Evolutionary conservation across 2,113 vertebrate species (phyloP).

Genomic region (Coryphaenoides rupestris): DNA sequence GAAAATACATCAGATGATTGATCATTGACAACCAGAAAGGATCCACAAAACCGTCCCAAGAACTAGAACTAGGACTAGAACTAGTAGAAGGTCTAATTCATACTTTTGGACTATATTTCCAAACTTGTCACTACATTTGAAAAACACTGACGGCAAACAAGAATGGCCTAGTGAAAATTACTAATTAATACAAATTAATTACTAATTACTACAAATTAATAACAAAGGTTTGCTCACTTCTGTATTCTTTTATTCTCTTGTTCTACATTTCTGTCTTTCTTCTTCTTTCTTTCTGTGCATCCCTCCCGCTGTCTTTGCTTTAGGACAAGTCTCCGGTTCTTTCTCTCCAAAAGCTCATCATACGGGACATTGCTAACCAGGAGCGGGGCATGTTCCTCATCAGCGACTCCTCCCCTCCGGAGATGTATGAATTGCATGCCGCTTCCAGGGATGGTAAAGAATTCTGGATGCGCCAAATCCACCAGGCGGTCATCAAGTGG

Average conservation of each 20-base stretch:
- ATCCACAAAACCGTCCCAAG: too few relatives aligned
- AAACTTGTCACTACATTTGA: background rate
- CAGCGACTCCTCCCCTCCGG: conserved; percentile 76
- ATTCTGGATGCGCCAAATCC: conserved; percentile 84
- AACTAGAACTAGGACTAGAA: too few relatives aligned
- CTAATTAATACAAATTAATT: too few relatives aligned
- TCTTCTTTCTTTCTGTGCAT: background rate
- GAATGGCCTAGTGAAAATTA: too few relatives aligned
- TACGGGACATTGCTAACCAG: conserved; percentile 91
- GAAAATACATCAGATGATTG: conserved; percentile 26
- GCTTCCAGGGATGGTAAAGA: conserved; percentile 83
- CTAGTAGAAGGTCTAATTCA: background rate
- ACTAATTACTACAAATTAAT: too few relatives aligned
- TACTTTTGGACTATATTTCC: background rate
- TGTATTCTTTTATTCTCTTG: background rate
- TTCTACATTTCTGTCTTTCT: background rate
- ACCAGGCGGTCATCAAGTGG: conserved; percentile 80
- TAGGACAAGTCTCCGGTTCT: conserved; percentile 87
- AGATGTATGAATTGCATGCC: conserved; percentile 92
- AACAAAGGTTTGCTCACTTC: background rate
- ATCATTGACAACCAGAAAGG: too few relatives aligned
- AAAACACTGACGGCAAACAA: too few relatives aligned
- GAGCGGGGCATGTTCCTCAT: conserved; percentile 92
- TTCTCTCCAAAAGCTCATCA: conserved; percentile 84
- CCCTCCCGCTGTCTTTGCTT: background rate